Evolutionary conservation across 2,888 invertebrate species (phyloP).

Genomic region (Cryptophagus acutangulus): DNA sequence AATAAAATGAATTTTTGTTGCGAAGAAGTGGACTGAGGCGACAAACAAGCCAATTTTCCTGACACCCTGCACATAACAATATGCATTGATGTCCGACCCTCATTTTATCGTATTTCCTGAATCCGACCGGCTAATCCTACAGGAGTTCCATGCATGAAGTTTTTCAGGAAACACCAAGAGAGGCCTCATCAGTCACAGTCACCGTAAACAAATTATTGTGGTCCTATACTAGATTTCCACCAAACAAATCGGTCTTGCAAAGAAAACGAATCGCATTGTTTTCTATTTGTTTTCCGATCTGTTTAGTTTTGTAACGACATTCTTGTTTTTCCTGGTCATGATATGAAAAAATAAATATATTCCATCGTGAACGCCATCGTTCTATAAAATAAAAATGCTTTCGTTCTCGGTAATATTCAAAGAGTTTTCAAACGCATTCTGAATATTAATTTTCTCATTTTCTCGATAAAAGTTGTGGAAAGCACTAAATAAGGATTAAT

Average conservation of each 20-base stretch:
- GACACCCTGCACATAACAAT: constrained; percentile 9
- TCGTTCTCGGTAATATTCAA: not conserved
- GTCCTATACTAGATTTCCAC: too few relatives aligned
- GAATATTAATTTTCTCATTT: constrained; percentile 1
- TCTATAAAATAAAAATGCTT: too few relatives aligned
- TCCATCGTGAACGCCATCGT: too few relatives aligned
- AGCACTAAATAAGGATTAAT: constrained; percentile 21
- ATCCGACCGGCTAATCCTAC: constrained; percentile 25
- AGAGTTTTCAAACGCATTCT: not conserved
- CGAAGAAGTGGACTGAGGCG: too few relatives aligned
- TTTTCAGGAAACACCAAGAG: constrained; percentile 30
- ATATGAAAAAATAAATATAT: too few relatives aligned
- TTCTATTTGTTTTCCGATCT: too few relatives aligned
- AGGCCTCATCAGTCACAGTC: constrained; percentile 38
- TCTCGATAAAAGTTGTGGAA: constrained; percentile 7
- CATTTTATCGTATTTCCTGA: constrained; percentile 28
- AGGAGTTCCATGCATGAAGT: too few relatives aligned
- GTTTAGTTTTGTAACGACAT: too few relatives aligned
- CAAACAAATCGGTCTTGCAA: too few relatives aligned
- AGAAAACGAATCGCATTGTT: too few relatives aligned
- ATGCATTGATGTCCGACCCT: constrained; percentile 20
- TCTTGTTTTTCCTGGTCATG: too few relatives aligned
- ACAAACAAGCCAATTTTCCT: constrained; percentile 1
- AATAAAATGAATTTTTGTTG: too few relatives aligned
- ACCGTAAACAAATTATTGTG: constrained; percentile 38